Base-by-base conservation (phyloP, 2,888 invertebrate genomes). In the Synanthedon vespiformis region DNA sequence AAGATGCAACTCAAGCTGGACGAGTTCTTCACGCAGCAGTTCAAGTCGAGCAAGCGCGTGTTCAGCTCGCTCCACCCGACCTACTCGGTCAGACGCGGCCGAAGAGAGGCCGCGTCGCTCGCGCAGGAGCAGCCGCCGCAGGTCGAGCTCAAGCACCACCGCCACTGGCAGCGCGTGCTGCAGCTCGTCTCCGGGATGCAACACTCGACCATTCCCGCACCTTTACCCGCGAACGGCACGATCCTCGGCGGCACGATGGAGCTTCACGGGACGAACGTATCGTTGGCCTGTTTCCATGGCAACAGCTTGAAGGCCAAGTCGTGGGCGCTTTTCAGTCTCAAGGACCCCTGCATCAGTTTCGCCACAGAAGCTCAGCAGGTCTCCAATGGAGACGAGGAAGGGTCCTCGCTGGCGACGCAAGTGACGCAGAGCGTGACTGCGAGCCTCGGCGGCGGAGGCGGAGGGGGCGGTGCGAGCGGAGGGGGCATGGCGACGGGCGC, bases 11-110 rank as follows among this genome's bases (percentile, higher is more conserved):
- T 95, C 59, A 98, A 98, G 72, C 89, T 99, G 40, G 97, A 97
- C 66, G 97, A 98, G 82, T 99, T 99, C 89, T 98, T 99, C 85
- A 94, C 95, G 57, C 98, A 98, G 77, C 98, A 99, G 87, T 97
- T 98, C 75, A 96, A 97, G 76, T 97, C 96, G 61, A 96, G 97
- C 73, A 96, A 96, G 75, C 90, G 97, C 2, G 97, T 96, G 4
- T 95, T 98, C 73, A 94, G 93, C 57, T 92, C 92, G 44, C 77
- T 90, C 53, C 84, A 80, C 51, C 79, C 82, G 2, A 79, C 74
- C 52, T 84, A 84, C 56, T 64, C 68, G 16, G 61, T 69, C 0
- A 61, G 63, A 47, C 56, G 75, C 49, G 71, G 74, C 40, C 65
- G 71, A 48, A 62, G 75, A 13, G 82, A 80, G 53, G 52, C 51